Evolutionary conservation across 2,888 invertebrate species (phyloP).

Genomic region (Euphydryas editha): DNA sequence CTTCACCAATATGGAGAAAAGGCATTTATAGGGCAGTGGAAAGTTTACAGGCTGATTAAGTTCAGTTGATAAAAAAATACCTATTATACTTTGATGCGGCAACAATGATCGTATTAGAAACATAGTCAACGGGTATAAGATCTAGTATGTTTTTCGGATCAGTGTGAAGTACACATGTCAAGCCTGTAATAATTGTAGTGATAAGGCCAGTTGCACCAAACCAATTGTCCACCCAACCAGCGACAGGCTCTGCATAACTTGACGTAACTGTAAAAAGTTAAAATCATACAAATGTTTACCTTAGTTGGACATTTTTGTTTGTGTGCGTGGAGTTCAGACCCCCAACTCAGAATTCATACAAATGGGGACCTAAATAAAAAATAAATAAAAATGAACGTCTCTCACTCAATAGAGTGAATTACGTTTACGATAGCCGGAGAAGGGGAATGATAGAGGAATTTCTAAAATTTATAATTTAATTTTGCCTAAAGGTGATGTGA

Average conservation of each 20-base stretch:
- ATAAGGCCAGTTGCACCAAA: conserved; percentile 90
- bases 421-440: no score
- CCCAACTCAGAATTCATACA: no score
- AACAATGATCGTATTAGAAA: neutral
- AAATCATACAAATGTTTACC: neutral
- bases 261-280: conserved; percentile 3
- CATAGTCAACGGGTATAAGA: neutral
- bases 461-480: no score
- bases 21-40: no score
- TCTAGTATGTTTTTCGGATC: neutral
- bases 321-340: neutral
- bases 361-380: no score
- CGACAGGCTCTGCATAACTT: conserved; percentile 83
- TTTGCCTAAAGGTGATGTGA: neutral
- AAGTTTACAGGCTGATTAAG: no score
- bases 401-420: no score
- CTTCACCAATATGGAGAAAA: no score
- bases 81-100: neutral
- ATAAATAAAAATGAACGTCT: no score
- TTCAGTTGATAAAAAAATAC: neutral
- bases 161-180: neutral
- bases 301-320: neutral
- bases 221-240: conserved; percentile 96
- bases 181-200: conserved; percentile 54
- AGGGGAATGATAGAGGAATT: no score